phyloP scores from a whole-genome alignment of 2,113 vertebrate species.

The Planiliza haematocheilus region DNA sequence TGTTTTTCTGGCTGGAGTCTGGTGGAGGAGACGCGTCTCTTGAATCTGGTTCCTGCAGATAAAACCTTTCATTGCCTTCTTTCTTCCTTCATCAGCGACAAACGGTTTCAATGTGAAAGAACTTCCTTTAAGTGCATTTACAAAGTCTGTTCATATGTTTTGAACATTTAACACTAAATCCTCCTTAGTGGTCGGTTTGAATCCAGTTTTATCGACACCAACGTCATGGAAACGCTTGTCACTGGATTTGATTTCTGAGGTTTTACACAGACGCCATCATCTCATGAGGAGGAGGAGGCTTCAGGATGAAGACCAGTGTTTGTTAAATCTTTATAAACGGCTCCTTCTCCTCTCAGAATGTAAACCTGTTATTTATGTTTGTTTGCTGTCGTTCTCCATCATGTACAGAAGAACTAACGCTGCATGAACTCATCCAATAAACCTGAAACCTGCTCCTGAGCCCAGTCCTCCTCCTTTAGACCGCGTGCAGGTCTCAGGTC shows the following conservation, averaged over 20 bases:
- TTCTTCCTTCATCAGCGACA: slow-evolving; percentile 51
- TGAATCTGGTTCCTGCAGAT: slow-evolving; percentile 10
- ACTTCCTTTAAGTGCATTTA: slow-evolving; percentile 63
- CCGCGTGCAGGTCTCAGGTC: too few species aligned
- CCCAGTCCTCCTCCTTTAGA: too few species aligned
- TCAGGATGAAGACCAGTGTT: too few species aligned
- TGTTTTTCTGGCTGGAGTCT: not conserved
- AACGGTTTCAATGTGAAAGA: slow-evolving; percentile 42
- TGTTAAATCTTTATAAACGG: not conserved
- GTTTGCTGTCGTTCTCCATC: slow-evolving; percentile 14
- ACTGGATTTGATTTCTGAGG: too few species aligned
- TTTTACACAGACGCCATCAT: too few species aligned
- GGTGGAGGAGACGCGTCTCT: not conserved
- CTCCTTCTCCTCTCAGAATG: not conserved
- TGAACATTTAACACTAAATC: slow-evolving; percentile 30
- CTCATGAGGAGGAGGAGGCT: too few species aligned
- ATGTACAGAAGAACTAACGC: slow-evolving; percentile 32
- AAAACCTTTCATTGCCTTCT: slow-evolving; percentile 59
- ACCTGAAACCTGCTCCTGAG: slow-evolving; percentile 32
- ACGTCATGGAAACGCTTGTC: too few species aligned
- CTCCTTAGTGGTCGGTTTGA: too few species aligned
- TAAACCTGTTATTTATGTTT: not conserved
- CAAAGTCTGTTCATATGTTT: not conserved
- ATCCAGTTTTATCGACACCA: too few species aligned
- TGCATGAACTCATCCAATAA: slow-evolving; percentile 48